Conservation (phyloP, 2,113 vertebrate species). For the Leptodactylus fuscus region DNA sequence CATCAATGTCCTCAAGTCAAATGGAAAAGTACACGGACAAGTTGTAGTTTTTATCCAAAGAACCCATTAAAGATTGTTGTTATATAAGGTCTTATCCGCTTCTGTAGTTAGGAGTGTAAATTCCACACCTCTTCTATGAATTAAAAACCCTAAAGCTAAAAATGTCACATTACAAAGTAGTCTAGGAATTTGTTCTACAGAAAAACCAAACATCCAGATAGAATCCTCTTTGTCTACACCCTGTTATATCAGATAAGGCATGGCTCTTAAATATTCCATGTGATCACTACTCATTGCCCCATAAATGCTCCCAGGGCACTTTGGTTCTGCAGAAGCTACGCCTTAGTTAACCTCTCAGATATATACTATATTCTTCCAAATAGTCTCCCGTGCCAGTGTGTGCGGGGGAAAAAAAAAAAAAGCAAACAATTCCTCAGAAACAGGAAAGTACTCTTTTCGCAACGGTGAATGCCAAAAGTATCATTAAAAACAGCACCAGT, state of each 20-base stretch:
- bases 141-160: not conserved
- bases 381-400: no score
- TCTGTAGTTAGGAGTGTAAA: no score
- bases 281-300: not conserved
- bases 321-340: not conserved
- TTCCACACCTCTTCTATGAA: not conserved
- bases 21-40: not conserved
- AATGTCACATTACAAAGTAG: not conserved
- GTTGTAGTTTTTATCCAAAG: no score
- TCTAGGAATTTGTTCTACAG: not conserved
- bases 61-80: not conserved
- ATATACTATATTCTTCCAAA: no score
- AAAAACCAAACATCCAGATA: not conserved
- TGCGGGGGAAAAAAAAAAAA: not conserved
- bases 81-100: not conserved
- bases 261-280: not conserved
- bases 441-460: not conserved
- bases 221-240: slow-evolving; percentile 11
- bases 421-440: slow-evolving; percentile 2
- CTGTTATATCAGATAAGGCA: not conserved
- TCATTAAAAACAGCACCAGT: not conserved
- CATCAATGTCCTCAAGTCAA: not conserved
- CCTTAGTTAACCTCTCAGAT: not conserved
- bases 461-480: not conserved
- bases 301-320: not conserved